Evolutionary conservation across 2,113 vertebrate genomes (phyloP).

Genomic region (Oriolus oriolus): DNA sequence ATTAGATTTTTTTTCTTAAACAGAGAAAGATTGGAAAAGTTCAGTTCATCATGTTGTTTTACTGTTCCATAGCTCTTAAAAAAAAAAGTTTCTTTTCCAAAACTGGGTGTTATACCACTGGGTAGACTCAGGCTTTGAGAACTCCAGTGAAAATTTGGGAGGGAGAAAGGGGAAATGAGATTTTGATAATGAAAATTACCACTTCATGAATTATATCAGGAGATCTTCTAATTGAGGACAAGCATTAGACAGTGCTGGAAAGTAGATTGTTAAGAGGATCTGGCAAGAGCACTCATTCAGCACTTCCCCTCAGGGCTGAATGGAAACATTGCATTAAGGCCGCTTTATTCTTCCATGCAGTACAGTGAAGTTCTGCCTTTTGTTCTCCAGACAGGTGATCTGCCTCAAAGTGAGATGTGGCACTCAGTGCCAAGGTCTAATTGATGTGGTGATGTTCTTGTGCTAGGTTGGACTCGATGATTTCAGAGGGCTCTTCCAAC

Average conservation of each 20-base stretch:
- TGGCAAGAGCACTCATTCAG: neutral
- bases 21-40: neutral
- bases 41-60: neutral
- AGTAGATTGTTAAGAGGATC: neutral
- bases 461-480: neutral
- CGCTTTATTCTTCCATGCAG: neutral
- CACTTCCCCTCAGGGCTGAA: neutral
- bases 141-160: neutral
- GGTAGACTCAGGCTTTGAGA: neutral
- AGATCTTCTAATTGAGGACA: neutral
- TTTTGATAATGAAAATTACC: neutral
- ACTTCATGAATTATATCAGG: neutral
- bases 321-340: neutral
- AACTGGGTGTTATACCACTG: neutral
- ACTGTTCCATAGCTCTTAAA: neutral
- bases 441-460: neutral
- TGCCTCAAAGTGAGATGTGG: neutral
- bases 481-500: neutral
- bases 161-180: neutral
- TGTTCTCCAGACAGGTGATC: neutral
- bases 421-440: neutral
- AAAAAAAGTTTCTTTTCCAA: neutral
- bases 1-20: neutral
- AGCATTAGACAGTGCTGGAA: neutral
- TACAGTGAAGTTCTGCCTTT: neutral